phyloP scores from a whole-genome alignment of 2,113 vertebrate genomes.

The Aptenodytes forsteri region DNA sequence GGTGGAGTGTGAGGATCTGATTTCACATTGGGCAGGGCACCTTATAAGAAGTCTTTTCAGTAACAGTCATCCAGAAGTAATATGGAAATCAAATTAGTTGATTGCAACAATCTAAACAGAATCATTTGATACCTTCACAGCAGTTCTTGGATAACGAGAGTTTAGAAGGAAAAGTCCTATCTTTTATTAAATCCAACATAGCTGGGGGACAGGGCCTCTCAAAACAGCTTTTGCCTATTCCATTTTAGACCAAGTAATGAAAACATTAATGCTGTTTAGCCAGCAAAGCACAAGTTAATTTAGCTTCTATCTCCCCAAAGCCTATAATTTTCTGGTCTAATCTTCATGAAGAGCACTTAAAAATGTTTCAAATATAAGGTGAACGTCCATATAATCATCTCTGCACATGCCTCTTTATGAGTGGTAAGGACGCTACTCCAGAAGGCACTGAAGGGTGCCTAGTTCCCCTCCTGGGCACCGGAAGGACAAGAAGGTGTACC shows the following conservation, averaged over 20 bases:
- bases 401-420: neutral
- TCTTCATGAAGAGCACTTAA: neutral
- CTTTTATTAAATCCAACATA: neutral
- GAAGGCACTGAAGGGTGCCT: neutral
- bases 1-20: neutral
- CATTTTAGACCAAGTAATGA: neutral
- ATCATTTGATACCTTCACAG: neutral
- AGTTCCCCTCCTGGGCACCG: neutral
- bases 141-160: neutral
- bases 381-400: neutral
- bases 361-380: neutral
- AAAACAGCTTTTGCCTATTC: neutral
- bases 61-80: neutral
- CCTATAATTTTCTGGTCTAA: neutral
- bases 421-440: neutral
- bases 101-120: neutral
- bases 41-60: neutral
- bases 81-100: neutral
- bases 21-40: neutral
- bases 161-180: neutral
- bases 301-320: neutral
- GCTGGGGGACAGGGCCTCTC: neutral
- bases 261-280: constrained; percentile 12
- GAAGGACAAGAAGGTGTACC: neutral
- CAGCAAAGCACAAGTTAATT: constrained; percentile 5